These are phyloP conservation scores for Lepilemur septentrionalis DNA, from an alignment of 2,797 vertebrate genomes.

Conservation along the genomic window DNA sequence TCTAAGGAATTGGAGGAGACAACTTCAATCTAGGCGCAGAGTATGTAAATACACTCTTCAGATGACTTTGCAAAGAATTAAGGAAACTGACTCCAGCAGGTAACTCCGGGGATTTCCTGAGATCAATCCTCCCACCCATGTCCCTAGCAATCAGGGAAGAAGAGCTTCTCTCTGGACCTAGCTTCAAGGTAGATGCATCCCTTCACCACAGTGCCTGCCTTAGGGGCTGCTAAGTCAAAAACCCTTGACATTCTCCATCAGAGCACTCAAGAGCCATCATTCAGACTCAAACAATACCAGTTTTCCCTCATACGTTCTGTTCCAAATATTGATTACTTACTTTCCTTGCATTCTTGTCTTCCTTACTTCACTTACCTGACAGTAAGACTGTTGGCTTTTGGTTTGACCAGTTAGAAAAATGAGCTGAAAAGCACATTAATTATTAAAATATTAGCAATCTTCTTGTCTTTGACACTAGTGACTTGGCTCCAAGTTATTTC, in stretches of 20 bases:
- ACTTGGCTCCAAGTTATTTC: constrained; percentile 22
- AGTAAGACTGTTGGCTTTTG: neutral
- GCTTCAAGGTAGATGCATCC: neutral
- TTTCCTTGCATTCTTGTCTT: neutral
- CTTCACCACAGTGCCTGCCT: neutral
- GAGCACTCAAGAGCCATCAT: neutral
- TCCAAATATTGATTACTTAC: neutral
- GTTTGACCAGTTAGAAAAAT: neutral
- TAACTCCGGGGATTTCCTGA: neutral
- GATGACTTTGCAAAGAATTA: neutral
- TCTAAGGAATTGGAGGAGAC: neutral
- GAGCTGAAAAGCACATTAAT: neutral
- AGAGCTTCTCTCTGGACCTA: neutral
- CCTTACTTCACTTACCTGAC: neutral
- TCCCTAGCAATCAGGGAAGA: neutral
- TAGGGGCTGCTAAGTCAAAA: neutral
- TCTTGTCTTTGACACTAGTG: constrained; percentile 23
- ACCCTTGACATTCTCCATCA: neutral
- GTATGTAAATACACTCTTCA: neutral
- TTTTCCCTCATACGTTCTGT: neutral
- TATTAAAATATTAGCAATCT: constrained; percentile 39
- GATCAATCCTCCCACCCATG: neutral
- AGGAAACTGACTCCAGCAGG: neutral
- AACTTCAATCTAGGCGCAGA: constrained; percentile 30
- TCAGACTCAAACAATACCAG: neutral